Conservation (phyloP, 2,888 invertebrate species). For the Hanleya hanleyi region DNA sequence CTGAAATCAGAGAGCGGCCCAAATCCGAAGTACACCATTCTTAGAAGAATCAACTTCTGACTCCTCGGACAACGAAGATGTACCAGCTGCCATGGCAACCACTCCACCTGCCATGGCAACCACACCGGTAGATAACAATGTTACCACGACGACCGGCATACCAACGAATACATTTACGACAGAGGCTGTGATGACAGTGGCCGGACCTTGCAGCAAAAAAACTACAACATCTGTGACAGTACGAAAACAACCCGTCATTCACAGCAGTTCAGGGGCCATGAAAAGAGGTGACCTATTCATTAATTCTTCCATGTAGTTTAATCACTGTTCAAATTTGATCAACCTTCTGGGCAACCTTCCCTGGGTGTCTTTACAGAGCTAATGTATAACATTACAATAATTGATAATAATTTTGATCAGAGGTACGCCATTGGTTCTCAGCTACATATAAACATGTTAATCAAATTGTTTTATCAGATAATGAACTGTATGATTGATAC, state of each 20-base stretch:
- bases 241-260: slow-evolving; percentile 60
- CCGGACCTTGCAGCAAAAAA: slow-evolving; percentile 22
- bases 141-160: slow-evolving; percentile 1
- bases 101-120: background rate
- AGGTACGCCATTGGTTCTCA: too few relatives aligned
- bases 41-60: slow-evolving; percentile 93
- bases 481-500: too few relatives aligned
- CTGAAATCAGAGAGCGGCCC: slow-evolving; percentile 94
- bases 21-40: slow-evolving; percentile 96
- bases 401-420: too few relatives aligned
- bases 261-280: slow-evolving; percentile 68
- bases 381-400: too few relatives aligned
- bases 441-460: too few relatives aligned
- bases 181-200: slow-evolving; percentile 34
- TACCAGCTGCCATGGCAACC: background rate
- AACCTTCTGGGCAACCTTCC: too few relatives aligned
- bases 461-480: too few relatives aligned
- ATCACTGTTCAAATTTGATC: too few relatives aligned
- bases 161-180: slow-evolving; percentile 24
- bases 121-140: slow-evolving; percentile 29
- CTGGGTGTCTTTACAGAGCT: too few relatives aligned
- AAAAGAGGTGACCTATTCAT: slow-evolving; percentile 70
- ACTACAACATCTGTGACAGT: slow-evolving; percentile 54
- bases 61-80: slow-evolving; percentile 90
- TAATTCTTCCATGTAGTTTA: too few relatives aligned